Evolutionary conservation across 2,797 vertebrate genomes (phyloP), one percentile per base, ranked within the genome.

Genomic region (Anolis apletophallus): DNA sequence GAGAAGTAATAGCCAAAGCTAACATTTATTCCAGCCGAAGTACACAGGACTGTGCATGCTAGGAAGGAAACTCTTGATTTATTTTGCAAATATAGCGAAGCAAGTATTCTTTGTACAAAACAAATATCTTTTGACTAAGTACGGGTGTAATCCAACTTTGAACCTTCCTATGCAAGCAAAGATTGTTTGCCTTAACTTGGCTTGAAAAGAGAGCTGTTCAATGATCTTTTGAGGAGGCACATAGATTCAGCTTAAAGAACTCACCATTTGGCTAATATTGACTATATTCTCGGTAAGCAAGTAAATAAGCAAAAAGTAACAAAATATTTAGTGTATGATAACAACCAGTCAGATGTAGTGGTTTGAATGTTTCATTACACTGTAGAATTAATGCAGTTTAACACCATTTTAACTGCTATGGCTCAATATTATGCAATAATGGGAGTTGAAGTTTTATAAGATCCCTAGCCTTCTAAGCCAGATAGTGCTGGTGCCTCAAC

Each of bases 1-100:
- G 90, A 91, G 91, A 83, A 84, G 82, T 32, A 71, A 89, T 82
- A 89, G 88, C 93, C 88, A 52, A 91, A 91, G 91, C 93, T 94
- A 90, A 88, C 84, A 40, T 94, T 91, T 77, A 89, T 91, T 77
- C 85, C 76, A 88, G 32, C 19, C 50, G 90, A 85, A 91, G 90
- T 72, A 84, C 5, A 77, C 74, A 73, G 19, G 21, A 40, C 83
- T 87, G 90, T 87, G 83, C 2, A 78, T 83, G 82, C 68, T 84
- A 90, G 88, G 88, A 92, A 93, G 86, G 90, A 85, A 36, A 71
- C 83, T 36, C 89, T 91, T 94, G 86, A 87, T 40, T 86, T 80
- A 29, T 64, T 79, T 73, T 80, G 81, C 89, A 91, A 91, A 88
- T 80, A 92, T 93, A 84, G 34, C 21, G 59, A 91, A 83, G 36